A percentile compares a stretch with the other conserved stretches of the same genome.
These are phyloP conservation scores for Paedocypris micromegethes DNA, from an alignment of 2,797 vertebrate genomes.

Conservation along the genomic window DNA sequence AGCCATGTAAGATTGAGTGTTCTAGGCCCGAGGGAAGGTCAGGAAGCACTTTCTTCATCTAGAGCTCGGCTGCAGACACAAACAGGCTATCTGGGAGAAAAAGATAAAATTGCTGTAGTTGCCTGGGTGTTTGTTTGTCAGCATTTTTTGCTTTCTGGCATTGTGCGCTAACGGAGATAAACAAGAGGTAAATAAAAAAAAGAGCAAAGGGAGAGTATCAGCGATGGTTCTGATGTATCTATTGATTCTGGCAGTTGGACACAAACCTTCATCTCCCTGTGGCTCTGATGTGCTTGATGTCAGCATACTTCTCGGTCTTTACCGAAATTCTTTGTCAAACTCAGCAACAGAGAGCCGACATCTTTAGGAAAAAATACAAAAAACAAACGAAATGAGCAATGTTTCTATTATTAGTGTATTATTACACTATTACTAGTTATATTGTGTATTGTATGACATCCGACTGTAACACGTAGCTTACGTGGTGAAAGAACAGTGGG, in stretches of 20 bases:
- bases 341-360: conserved; percentile 52
- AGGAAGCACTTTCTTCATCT: conserved; percentile 27
- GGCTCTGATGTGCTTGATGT: conserved; percentile 52
- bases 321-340: conserved; percentile 56
- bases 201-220: conserved; percentile 54
- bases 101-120: conserved; percentile 57
- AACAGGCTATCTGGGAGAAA: conserved; percentile 38
- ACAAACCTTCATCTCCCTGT: conserved; percentile 33
- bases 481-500: no score
- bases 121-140: conserved; percentile 63
- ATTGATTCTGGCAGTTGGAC: conserved; percentile 69
- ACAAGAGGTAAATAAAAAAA: conserved; percentile 60
- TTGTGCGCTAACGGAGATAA: conserved; percentile 57
- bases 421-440: no score
- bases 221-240: conserved; percentile 65
- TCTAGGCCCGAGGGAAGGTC: conserved; percentile 31
- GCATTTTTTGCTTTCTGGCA: conserved; percentile 61
- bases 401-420: no score
- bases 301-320: conserved; percentile 56
- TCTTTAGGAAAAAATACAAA: conserved; percentile 8
- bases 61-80: conserved; percentile 3
- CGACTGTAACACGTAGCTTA: no score
- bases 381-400: not conserved
- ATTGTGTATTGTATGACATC: no score
- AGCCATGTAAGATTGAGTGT: conserved; percentile 16